A percentile compares a stretch with the other conserved stretches of the same genome.
phyloP scores from a whole-genome alignment of 1,140 invertebrate species.

The Pogonognathellus flavescens region DNA sequence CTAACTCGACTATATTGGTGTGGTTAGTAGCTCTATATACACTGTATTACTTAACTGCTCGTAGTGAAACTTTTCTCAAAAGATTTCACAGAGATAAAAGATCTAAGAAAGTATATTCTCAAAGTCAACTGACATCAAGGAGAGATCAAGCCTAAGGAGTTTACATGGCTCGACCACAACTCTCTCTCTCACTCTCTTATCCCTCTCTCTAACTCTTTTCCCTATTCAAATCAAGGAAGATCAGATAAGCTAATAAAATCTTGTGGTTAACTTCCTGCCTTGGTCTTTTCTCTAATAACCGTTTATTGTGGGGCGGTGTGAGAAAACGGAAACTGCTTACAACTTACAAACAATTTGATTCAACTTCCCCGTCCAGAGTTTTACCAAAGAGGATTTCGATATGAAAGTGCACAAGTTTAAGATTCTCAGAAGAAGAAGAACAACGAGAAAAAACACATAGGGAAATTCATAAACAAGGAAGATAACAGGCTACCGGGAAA shows the following conservation, averaged over 20 bases:
- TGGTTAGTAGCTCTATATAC: not conserved
- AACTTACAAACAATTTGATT: too few relatives aligned
- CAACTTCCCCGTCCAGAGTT: too few relatives aligned
- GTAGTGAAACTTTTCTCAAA: conserved; percentile 9
- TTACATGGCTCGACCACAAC: not conserved
- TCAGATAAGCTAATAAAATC: conserved; percentile 43
- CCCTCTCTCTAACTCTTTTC: not conserved
- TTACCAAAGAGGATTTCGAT: too few relatives aligned
- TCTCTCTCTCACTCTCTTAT: not conserved
- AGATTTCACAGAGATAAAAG: conserved; percentile 30
- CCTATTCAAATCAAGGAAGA: conserved; percentile 14
- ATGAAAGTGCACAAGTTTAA: too few relatives aligned
- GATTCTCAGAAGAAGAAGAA: too few relatives aligned
- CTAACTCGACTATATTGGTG: not conserved
- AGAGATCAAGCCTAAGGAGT: conserved; percentile 27
- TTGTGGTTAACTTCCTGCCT: conserved; percentile 12
- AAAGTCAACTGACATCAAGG: conserved; percentile 9
- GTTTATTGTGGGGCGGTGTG: conserved; percentile 8
- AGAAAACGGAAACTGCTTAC: conserved; percentile 13
- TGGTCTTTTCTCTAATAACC: not conserved
- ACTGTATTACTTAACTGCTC: not conserved
- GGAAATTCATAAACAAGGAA: too few relatives aligned
- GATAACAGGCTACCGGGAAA: too few relatives aligned
- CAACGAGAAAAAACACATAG: too few relatives aligned
- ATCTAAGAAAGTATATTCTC: conserved; percentile 6